Percentiles rank a stretch among this genome's conserved stretches.
These are phyloP conservation scores for Eueremaeus valkanovi DNA, from an alignment of 2,888 invertebrate species.

Conservation along the genomic window DNA sequence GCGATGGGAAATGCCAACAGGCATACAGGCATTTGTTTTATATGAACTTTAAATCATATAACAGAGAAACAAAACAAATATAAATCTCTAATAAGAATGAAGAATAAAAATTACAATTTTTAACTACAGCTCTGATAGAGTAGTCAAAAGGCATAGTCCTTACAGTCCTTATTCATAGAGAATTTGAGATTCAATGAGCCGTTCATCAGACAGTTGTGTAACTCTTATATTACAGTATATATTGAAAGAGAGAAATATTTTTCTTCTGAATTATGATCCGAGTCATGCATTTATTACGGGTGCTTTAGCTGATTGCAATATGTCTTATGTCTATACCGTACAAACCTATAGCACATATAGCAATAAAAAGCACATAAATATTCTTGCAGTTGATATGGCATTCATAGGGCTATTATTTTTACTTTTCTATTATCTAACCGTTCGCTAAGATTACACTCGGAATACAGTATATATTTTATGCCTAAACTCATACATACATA, in stretches of 20 bases:
- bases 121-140: neutral
- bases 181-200: neutral
- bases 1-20: slow-evolving; percentile 31
- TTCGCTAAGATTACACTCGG: neutral
- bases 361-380: no score
- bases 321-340: neutral
- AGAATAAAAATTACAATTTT: neutral
- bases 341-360: no score
- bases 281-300: slow-evolving; percentile 7
- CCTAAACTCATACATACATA: neutral
- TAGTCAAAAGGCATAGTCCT: neutral
- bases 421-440: neutral
- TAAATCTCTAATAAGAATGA: neutral
- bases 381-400: neutral
- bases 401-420: neutral
- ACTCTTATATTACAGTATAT: neutral
- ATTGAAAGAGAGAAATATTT: neutral
- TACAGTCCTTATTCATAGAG: neutral
- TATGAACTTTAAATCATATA: no score
- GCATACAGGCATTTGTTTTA: neutral
- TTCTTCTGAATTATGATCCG: neutral
- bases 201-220: neutral
- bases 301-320: neutral
- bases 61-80: neutral
- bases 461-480: slow-evolving; percentile 9